Conservation (phyloP, 2,888 invertebrate species). For the Ypsolopha scabrella region DNA sequence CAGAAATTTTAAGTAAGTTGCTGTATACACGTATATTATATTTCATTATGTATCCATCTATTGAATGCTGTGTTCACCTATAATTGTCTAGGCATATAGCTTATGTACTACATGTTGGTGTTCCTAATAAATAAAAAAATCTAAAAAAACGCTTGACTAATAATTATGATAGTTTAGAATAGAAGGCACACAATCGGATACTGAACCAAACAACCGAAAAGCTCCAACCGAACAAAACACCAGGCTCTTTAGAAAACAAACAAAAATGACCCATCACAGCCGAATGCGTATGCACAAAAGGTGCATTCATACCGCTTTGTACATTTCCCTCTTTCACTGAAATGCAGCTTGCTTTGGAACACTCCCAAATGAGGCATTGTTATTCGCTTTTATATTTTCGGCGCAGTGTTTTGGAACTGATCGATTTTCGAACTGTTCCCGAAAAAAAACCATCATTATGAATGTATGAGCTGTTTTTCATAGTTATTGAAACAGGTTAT, state of each 20-base stretch:
- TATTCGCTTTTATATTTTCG: background rate
- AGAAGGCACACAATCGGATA: background rate
- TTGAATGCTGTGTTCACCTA: too few species aligned
- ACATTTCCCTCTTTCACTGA: conserved; percentile 21
- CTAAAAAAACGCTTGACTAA: too few species aligned
- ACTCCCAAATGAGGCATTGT: conserved; percentile 17
- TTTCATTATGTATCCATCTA: too few species aligned
- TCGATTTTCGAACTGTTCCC: background rate
- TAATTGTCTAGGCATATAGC: too few species aligned
- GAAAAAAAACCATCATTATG: background rate
- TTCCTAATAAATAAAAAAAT: too few species aligned
- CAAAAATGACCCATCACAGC: conserved; percentile 29
- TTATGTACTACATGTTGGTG: too few species aligned
- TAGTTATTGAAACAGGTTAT: too few species aligned
- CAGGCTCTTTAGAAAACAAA: background rate
- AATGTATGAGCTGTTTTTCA: background rate
- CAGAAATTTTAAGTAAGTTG: too few species aligned
- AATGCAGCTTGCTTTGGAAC: conserved; percentile 16
- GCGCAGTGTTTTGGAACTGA: background rate
- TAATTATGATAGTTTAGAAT: background rate
- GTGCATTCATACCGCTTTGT: conserved; percentile 25
- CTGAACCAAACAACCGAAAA: background rate
- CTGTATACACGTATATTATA: too few species aligned
- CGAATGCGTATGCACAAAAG: conserved; percentile 35
- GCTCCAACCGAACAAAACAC: background rate